phyloP scores from a whole-genome alignment of 1,140 invertebrate genomes.

The Drosophila sturtevanti region DNA sequence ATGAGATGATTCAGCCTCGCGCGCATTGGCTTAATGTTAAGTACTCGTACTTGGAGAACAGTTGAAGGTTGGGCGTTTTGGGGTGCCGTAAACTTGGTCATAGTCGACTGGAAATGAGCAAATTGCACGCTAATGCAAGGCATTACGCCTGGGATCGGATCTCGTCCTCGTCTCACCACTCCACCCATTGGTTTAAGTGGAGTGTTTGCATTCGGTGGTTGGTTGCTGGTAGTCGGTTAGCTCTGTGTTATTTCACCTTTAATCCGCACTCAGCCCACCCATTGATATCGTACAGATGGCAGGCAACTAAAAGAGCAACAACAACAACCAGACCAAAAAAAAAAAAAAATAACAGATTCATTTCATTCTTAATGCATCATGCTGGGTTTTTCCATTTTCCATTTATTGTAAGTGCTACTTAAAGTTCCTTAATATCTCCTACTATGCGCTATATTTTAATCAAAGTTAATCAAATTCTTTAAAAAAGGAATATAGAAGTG shows the following conservation, averaged over 20 bases:
- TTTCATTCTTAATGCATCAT: slow-evolving; percentile 66
- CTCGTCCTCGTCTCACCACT: slow-evolving; percentile 19
- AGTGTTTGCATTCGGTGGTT: slow-evolving; percentile 50
- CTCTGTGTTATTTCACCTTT: slow-evolving; percentile 75
- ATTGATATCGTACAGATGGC: slow-evolving; percentile 41
- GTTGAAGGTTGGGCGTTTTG: neutral
- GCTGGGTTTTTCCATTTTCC: slow-evolving; percentile 26
- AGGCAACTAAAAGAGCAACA: neutral
- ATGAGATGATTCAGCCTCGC: neutral
- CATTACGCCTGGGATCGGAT: slow-evolving; percentile 63
- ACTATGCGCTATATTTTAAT: no score
- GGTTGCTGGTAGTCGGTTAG: slow-evolving; percentile 17
- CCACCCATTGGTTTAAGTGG: slow-evolving; percentile 14
- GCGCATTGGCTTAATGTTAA: slow-evolving; percentile 23
- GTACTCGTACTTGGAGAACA: slow-evolving; percentile 1
- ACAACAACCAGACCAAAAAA: slow-evolving; percentile 27
- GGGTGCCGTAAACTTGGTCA: neutral
- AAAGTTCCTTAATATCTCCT: neutral
- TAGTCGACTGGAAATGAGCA: slow-evolving; percentile 75
- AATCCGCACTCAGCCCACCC: slow-evolving; percentile 68
- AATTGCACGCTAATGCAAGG: slow-evolving; percentile 78
- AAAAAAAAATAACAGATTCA: slow-evolving; percentile 44
- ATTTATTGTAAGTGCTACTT: slow-evolving; percentile 44
- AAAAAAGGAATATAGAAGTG: no score
- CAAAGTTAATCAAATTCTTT: no score